Evolutionary conservation across 1,140 invertebrate species (phyloP), one percentile per base, ranked within the genome.

Genomic region (Heliconius himera): DNA sequence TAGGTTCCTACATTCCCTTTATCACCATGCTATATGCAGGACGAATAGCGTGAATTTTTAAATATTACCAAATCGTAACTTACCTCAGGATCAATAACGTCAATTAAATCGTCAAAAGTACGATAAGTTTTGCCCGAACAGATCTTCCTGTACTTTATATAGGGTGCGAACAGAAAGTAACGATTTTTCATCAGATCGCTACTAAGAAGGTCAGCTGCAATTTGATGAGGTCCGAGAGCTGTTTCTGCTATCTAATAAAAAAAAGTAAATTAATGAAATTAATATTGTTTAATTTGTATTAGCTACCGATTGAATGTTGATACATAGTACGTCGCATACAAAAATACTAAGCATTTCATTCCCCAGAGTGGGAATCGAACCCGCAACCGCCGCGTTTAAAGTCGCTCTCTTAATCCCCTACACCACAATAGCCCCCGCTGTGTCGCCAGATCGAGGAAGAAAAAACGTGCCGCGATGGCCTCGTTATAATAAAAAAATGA

Each of bases 51-150:
- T n/a, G n/a, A 56, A 56, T 8, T 51, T 18, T 51, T 20, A 8
- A 51, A 2, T 6, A 51, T 6, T 20, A 20, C 1, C 5, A 56
- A n/a, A n/a, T 56, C 13, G 11, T 66, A 66, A 79, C 75, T 81
- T 84, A 91, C 91, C 80, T 93, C 89, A 70, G 85, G 83, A 76
- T 90, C 90, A n/a, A 93, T 89, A 22, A 84, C 66, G 54, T 88
- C 84, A 20, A 72, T 8, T 8, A 93, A 81, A 81, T 93, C 92
- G 11, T 89, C 85, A 78, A 90, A 93, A n/a, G 36, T 88, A 0
- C 76, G 86, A n/a, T 87, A 84, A 1, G 29, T 16, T 38, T 84
- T 85, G n/a, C 88, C 87, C 3, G 83, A 85, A 70, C 90, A 93
- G 6, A 82, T 78, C 33, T 92, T 74, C 22, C 81, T 84, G 75